phyloP scores from a whole-genome alignment of 2,797 vertebrate genomes.

The Molossus alvarezi region DNA sequence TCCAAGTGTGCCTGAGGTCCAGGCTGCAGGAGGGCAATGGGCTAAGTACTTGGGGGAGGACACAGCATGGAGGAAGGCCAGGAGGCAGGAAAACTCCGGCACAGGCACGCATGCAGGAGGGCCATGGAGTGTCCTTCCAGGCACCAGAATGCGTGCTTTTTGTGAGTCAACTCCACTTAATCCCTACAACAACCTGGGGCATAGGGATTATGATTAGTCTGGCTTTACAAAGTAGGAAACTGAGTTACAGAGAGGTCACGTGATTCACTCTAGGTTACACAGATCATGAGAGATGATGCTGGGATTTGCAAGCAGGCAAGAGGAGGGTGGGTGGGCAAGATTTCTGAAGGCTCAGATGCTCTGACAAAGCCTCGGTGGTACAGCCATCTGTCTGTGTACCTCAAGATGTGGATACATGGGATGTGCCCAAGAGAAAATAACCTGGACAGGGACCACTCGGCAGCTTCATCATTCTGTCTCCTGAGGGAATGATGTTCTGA shows the following conservation, averaged over 20 bases:
- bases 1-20: neutral
- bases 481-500: neutral
- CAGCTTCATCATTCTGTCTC: neutral
- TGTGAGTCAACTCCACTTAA: neutral
- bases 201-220: neutral
- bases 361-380: neutral
- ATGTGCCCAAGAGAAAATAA: neutral
- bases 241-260: neutral
- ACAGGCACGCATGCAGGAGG: fast-evolving
- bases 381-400: neutral
- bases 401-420: neutral
- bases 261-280: neutral
- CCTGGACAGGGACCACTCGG: neutral
- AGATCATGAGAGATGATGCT: neutral
- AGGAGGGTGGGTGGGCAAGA: neutral
- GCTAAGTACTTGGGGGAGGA: neutral
- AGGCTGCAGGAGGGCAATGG: neutral
- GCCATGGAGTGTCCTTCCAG: neutral
- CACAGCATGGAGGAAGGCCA: fast-evolving
- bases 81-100: neutral
- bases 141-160: neutral
- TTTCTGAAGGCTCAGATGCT: neutral
- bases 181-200: neutral
- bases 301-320: neutral
- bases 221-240: constrained; percentile 12